Evolutionary conservation across 2,888 invertebrate genomes (phyloP).

Genomic region (Aelia acuminata): DNA sequence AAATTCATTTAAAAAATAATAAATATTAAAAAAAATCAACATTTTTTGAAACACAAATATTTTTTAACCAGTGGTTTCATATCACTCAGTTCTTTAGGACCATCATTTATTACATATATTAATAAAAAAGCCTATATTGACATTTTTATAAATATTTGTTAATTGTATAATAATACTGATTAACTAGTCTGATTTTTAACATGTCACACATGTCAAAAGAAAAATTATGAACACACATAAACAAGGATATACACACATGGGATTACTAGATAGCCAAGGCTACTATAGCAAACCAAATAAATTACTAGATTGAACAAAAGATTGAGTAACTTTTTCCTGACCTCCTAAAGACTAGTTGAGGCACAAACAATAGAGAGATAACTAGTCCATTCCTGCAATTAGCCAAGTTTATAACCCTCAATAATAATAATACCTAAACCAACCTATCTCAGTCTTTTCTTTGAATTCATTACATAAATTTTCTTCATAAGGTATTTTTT

Average conservation of each 20-base stretch:
- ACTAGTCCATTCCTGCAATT: neutral
- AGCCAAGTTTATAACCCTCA: neutral
- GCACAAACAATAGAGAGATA: neutral
- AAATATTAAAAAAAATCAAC: too few relatives aligned
- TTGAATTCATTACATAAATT: neutral
- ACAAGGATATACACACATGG: neutral
- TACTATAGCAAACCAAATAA: neutral
- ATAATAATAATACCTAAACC: neutral
- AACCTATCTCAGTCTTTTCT: neutral
- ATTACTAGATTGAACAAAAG: slow-evolving; percentile 15
- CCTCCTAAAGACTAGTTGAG: neutral
- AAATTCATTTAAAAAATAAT: too few relatives aligned
- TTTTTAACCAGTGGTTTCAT: too few relatives aligned
- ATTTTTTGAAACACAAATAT: too few relatives aligned
- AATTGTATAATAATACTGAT: too few relatives aligned
- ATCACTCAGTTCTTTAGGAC: too few relatives aligned
- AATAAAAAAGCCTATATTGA: too few relatives aligned
- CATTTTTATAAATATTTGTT: too few relatives aligned
- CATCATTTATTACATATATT: neutral
- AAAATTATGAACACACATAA: neutral
- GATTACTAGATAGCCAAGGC: neutral
- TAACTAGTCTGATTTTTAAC: too few relatives aligned
- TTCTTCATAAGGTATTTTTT: neutral
- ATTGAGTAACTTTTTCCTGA: neutral
- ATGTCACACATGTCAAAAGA: neutral